These are phyloP conservation scores for Uloborus diversus DNA, from an alignment of 1,140 invertebrate genomes.

Conservation along the genomic window DNA sequence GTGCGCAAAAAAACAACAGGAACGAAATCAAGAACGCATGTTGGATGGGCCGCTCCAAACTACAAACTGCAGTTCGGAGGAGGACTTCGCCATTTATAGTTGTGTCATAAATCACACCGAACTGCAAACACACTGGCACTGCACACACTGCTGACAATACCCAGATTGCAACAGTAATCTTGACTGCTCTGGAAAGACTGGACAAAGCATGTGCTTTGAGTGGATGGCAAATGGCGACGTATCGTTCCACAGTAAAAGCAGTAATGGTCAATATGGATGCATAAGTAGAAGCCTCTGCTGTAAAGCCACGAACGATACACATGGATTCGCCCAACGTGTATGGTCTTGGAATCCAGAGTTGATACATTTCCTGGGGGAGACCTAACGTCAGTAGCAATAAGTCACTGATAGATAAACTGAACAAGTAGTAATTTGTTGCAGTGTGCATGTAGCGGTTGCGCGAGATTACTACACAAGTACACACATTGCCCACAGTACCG, in stretches of 20 bases:
- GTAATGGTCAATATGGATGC: slow-evolving; percentile 92
- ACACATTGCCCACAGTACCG: slow-evolving; percentile 71
- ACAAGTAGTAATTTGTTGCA: too few species aligned
- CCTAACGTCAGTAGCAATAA: slow-evolving; percentile 78
- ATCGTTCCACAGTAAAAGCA: slow-evolving; percentile 93
- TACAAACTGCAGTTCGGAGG: slow-evolving; percentile 17
- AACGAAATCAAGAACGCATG: slow-evolving; percentile 85
- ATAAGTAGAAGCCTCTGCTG: slow-evolving; percentile 90
- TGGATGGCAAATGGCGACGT: slow-evolving; percentile 93
- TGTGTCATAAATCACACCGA: slow-evolving; percentile 43
- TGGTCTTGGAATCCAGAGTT: slow-evolving; percentile 80
- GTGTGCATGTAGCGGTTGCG: slow-evolving; percentile 70
- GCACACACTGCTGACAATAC: slow-evolving; percentile 60
- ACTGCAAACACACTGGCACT: slow-evolving; percentile 68
- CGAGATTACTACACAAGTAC: slow-evolving; percentile 72
- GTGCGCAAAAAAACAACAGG: slow-evolving; percentile 82
- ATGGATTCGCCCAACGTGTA: slow-evolving; percentile 87
- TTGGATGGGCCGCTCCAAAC: slow-evolving; percentile 61
- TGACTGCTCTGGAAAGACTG: slow-evolving; percentile 65
- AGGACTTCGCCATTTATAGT: neutral
- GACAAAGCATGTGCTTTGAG: slow-evolving; percentile 71
- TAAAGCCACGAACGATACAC: slow-evolving; percentile 83
- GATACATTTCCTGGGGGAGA: slow-evolving; percentile 85
- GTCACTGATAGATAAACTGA: slow-evolving; percentile 91
- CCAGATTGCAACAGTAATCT: slow-evolving; percentile 67